A percentile compares a stretch with the other conserved stretches of the same genome.
Evolutionary conservation across 2,888 invertebrate genomes (phyloP).

Genomic region (Oscheius onirici): DNA sequence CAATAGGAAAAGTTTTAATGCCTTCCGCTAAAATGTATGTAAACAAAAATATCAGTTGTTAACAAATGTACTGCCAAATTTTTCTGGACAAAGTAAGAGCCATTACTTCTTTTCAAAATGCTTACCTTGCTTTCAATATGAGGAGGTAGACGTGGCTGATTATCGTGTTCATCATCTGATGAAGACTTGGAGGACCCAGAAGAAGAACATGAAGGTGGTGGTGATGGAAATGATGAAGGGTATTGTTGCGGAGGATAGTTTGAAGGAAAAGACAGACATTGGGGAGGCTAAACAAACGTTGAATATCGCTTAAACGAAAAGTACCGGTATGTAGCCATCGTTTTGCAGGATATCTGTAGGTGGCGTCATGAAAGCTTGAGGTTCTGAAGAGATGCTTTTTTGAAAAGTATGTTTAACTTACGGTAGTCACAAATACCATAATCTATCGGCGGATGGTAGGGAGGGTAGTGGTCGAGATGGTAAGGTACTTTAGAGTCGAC

Average conservation of each 20-base stretch:
- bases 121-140: constrained; percentile 32
- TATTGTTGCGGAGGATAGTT: not conserved
- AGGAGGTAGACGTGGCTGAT: constrained; percentile 9
- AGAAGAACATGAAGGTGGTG: constrained; percentile 28
- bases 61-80: too few species aligned
- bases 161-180: constrained; percentile 7
- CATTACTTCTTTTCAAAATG: not conserved
- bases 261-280: not conserved
- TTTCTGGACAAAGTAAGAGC: not conserved
- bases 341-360: constrained; percentile 2
- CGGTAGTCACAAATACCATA: not conserved
- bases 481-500: not conserved
- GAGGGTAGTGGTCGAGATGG: not conserved
- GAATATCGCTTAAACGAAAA: too few species aligned
- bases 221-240: constrained; percentile 23
- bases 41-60: too few species aligned
- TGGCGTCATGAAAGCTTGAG: not conserved
- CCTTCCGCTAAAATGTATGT: too few species aligned
- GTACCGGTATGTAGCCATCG: constrained; percentile 4
- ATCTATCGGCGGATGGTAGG: not conserved
- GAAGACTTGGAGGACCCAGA: constrained; percentile 18
- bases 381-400: not conserved
- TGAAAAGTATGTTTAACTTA: not conserved
- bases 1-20: too few species aligned
- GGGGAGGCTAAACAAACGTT: not conserved